Evolutionary conservation across 2,797 vertebrate species (phyloP).

Genomic region (Spatula clypeata): DNA sequence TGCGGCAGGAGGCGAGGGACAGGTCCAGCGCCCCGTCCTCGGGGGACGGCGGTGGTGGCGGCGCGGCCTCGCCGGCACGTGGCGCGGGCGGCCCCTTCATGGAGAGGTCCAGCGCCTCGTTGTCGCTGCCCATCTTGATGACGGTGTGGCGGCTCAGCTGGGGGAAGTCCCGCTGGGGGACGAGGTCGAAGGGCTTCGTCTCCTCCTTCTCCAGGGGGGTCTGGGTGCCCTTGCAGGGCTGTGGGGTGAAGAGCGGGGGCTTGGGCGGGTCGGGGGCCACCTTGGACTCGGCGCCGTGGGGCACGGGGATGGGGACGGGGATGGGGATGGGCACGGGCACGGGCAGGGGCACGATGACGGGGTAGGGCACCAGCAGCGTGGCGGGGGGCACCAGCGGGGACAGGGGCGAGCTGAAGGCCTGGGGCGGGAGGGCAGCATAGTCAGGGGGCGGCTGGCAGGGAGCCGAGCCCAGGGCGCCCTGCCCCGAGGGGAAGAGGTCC

Average conservation of each 20-base stretch:
- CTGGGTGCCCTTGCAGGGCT: slow-evolving; percentile 92
- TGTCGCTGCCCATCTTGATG: slow-evolving; percentile 88
- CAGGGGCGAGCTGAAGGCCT: slow-evolving; percentile 90
- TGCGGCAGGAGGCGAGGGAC: slow-evolving; percentile 89
- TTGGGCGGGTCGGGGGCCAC: slow-evolving; percentile 84
- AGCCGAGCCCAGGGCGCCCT: slow-evolving; percentile 83
- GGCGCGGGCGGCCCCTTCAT: slow-evolving; percentile 86
- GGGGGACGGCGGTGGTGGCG: slow-evolving; percentile 65
- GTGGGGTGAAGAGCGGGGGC: slow-evolving; percentile 77
- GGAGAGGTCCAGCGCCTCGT: slow-evolving; percentile 94
- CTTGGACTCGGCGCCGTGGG: slow-evolving; percentile 89
- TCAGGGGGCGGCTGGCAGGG: slow-evolving; percentile 84
- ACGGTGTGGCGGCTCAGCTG: slow-evolving; percentile 86
- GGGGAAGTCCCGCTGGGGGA: slow-evolving; percentile 77
- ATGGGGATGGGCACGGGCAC: slow-evolving; percentile 87
- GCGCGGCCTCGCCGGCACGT: slow-evolving; percentile 81
- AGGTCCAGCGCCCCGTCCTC: slow-evolving; percentile 93
- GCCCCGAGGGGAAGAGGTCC: slow-evolving; percentile 91
- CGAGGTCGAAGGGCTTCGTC: slow-evolving; percentile 81
- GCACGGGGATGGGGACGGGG: slow-evolving; percentile 89
- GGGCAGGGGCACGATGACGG: slow-evolving; percentile 94
- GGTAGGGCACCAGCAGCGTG: slow-evolving; percentile 95
- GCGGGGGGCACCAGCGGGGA: slow-evolving; percentile 94
- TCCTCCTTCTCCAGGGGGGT: slow-evolving; percentile 88
- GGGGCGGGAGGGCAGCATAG: slow-evolving; percentile 82